Percentiles rank a stretch among this genome's conserved stretches.
These are phyloP conservation scores for Anthophora plumipes DNA, from an alignment of 2,888 invertebrate genomes.

Conservation along the genomic window DNA sequence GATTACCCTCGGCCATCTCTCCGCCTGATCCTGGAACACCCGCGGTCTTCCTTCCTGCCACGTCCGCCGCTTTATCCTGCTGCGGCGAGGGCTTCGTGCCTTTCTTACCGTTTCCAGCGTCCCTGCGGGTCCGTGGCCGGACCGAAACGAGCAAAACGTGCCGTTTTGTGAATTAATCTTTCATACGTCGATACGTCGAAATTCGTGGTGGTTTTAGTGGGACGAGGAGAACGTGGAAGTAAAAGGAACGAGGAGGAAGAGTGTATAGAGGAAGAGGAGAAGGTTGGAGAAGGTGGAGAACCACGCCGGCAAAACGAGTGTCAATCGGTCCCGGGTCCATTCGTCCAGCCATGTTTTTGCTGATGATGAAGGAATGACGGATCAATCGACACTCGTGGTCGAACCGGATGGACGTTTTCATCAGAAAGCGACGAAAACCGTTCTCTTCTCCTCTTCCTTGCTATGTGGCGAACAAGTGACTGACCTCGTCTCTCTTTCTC, in stretches of 20 bases:
- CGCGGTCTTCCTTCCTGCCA: slow-evolving; percentile 76
- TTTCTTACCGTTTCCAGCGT: slow-evolving; percentile 78
- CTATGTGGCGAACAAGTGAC: slow-evolving; percentile 9
- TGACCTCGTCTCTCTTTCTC: slow-evolving; percentile 29
- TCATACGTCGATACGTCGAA: slow-evolving; percentile 61
- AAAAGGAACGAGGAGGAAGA: neutral
- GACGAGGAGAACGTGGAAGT: slow-evolving; percentile 1
- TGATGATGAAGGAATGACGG: slow-evolving; percentile 70
- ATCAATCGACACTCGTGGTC: slow-evolving; percentile 73
- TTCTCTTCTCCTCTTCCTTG: neutral
- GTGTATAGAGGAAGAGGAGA: neutral
- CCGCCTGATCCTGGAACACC: slow-evolving; percentile 75
- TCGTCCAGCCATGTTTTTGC: slow-evolving; percentile 65
- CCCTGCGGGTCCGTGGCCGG: slow-evolving; percentile 68
- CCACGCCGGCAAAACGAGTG: slow-evolving; percentile 65
- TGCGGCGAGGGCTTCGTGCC: slow-evolving; percentile 75
- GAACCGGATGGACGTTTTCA: slow-evolving; percentile 64
- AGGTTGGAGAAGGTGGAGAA: slow-evolving; percentile 13
- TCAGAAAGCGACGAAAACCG: slow-evolving; percentile 68
- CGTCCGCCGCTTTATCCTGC: slow-evolving; percentile 78
- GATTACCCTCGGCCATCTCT: slow-evolving; percentile 84
- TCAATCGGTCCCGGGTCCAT: slow-evolving; percentile 64
- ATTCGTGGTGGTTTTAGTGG: no score
- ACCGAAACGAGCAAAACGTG: slow-evolving; percentile 71
- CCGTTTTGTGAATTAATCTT: slow-evolving; percentile 75